Base-by-base conservation (phyloP, 2,797 vertebrate species). In the Amphiprion clarkii region DNA sequence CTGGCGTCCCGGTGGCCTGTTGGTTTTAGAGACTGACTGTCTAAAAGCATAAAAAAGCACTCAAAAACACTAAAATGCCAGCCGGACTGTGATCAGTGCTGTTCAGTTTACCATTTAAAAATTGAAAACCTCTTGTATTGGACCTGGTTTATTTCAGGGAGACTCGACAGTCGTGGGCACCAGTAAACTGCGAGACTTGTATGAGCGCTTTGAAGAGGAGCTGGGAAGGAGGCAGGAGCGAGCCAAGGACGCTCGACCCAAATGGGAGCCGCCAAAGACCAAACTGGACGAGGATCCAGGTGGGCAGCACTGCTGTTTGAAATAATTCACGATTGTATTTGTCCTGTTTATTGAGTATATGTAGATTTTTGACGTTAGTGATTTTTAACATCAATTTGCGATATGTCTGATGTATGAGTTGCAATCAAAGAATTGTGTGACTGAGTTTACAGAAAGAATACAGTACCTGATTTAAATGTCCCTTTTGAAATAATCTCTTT, bases 141-240 rank as follows among this genome's bases (percentile, higher is more conserved):
- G 1, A 6, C 6, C 13, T 42, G 2, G 64, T 64, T 53, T 14
- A 1, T 55, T 72, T 17, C 74, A 99, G 98, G 98, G 98, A 0
- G 98, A 99, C 88, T 99, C 98, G 8, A 99, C 98, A 0, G 97
- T 99, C 0, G 98, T 99, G 66, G 98, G 98, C 44, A 99, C 98
- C 67, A 99, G 98, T 79, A 96, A 97, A 53, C 95, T 99, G 46
- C 90, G 97, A 23, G 94, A 95, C 76, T 93, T 99, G 23, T 98
- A 97, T 13, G 96, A 97, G 74, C 97, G 95, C 46, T 99, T 99
- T 53, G 97, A 98, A 0, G 97, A 98, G 4, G 97, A 99, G 74
- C 89, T 99, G 79, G 97, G 94, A 21, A 94, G 79, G 76, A 94
- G 98, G 21, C 98, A 99, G 86, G 95, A 95, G 25, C 94, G 95